Percentiles rank a stretch among this genome's conserved stretches.
Evolutionary conservation across 2,888 invertebrate genomes (phyloP).

Genomic region (Hemaris fuciformis): DNA sequence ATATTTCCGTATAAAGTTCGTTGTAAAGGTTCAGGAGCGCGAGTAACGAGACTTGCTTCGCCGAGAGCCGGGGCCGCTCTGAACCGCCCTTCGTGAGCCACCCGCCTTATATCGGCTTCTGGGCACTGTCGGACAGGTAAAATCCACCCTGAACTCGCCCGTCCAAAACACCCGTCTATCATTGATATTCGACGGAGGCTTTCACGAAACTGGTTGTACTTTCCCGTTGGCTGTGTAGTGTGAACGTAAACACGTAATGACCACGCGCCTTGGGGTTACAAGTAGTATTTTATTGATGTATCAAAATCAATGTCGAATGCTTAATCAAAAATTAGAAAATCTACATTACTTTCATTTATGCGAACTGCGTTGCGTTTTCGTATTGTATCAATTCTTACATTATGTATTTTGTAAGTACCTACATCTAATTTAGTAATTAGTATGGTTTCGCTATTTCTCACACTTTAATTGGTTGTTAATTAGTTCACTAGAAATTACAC

Average conservation of each 20-base stretch:
- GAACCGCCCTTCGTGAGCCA: slow-evolving; percentile 45
- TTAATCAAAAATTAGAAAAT: too few relatives aligned
- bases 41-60: slow-evolving; percentile 40
- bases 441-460: too few relatives aligned
- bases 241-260: slow-evolving; percentile 1
- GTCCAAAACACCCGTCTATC: slow-evolving; percentile 14
- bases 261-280: neutral
- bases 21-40: slow-evolving; percentile 48
- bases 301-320: too few relatives aligned
- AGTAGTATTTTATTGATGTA: neutral
- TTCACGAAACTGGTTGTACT: neutral
- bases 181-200: slow-evolving; percentile 2
- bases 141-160: slow-evolving; percentile 28
- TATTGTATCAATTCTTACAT: too few relatives aligned
- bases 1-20: slow-evolving; percentile 37
- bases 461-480: too few relatives aligned
- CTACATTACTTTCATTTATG: too few relatives aligned
- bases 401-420: too few relatives aligned
- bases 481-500: too few relatives aligned
- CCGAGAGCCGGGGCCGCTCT: slow-evolving; percentile 60
- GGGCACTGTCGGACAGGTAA: slow-evolving; percentile 19
- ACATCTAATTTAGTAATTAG: too few relatives aligned
- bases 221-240: neutral
- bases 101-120: slow-evolving; percentile 56
- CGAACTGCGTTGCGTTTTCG: too few relatives aligned